These are phyloP conservation scores for Nycticorax nycticorax DNA, from an alignment of 2,113 vertebrate genomes.

Conservation along the genomic window DNA sequence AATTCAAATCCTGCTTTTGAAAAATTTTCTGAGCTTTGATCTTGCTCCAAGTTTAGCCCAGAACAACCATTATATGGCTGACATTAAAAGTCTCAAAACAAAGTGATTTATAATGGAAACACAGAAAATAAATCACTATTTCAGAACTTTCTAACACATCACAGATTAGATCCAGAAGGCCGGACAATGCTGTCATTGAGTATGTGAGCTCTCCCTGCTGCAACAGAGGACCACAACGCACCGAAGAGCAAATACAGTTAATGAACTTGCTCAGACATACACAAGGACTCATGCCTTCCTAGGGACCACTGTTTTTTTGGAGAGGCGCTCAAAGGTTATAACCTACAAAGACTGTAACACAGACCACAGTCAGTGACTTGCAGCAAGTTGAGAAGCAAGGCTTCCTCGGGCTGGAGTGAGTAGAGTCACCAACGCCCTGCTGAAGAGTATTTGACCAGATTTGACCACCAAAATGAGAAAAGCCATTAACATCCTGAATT, in stretches of 20 bases:
- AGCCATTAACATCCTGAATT: conserved; percentile 63
- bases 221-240: not conserved
- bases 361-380: not conserved
- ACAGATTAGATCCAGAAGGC: conserved; percentile 70
- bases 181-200: conserved; percentile 42
- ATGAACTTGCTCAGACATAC: rapidly evolving
- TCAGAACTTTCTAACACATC: conserved; percentile 52
- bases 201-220: not conserved
- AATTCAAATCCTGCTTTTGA: conserved; percentile 37
- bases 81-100: conserved; percentile 53
- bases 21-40: conserved; percentile 43
- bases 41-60: conserved; percentile 47
- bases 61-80: conserved; percentile 18
- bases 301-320: not conserved
- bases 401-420: not conserved
- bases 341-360: not conserved
- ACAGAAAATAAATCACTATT: conserved; percentile 71
- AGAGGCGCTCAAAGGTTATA: not conserved
- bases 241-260: not conserved
- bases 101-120: conserved; percentile 65
- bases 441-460: conserved; percentile 42
- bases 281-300: not conserved
- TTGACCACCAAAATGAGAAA: conserved; percentile 32
- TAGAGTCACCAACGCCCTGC: not conserved
- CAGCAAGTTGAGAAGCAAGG: not conserved